These are phyloP conservation scores for Brachionus manjavacas DNA, from an alignment of 1,140 invertebrate species.

Conservation along the genomic window DNA sequence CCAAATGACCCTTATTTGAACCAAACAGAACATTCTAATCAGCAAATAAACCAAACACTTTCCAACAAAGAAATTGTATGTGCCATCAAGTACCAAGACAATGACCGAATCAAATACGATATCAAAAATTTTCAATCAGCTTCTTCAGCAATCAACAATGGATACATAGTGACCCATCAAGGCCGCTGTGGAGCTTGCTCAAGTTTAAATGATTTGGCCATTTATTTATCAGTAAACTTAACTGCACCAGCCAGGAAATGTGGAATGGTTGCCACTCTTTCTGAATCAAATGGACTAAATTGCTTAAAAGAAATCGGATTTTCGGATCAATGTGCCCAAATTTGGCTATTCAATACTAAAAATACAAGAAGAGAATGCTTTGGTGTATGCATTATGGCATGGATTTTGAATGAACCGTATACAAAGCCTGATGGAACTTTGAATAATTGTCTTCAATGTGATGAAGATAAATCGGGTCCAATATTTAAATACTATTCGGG, in stretches of 20 bases:
- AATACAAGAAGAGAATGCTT: slow-evolving; percentile 4
- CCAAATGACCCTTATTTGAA: background rate
- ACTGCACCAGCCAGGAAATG: background rate
- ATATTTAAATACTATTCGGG: slow-evolving; percentile 22
- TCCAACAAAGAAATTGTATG: background rate
- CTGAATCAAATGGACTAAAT: background rate
- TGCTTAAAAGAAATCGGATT: background rate
- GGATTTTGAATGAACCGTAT: slow-evolving; percentile 17
- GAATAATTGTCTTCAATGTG: slow-evolving; percentile 10
- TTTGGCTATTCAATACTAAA: slow-evolving; percentile 31
- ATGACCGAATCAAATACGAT: background rate
- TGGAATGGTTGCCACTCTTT: background rate
- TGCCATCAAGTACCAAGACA: background rate
- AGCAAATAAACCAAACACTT: background rate
- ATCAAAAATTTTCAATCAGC: slow-evolving; percentile 10
- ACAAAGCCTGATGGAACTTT: background rate
- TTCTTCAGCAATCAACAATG: background rate
- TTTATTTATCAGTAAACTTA: slow-evolving; percentile 11
- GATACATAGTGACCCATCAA: slow-evolving; percentile 1
- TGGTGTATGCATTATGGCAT: background rate
- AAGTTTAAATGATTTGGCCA: background rate
- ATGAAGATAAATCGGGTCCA: slow-evolving; percentile 12
- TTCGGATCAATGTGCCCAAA: slow-evolving; percentile 8
- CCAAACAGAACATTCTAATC: background rate
- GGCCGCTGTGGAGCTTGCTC: slow-evolving; percentile 16